Evolutionary conservation across 2,797 vertebrate species (phyloP), one percentile per base, ranked within the genome.

Genomic region (Helicolenus hilgendorfi): DNA sequence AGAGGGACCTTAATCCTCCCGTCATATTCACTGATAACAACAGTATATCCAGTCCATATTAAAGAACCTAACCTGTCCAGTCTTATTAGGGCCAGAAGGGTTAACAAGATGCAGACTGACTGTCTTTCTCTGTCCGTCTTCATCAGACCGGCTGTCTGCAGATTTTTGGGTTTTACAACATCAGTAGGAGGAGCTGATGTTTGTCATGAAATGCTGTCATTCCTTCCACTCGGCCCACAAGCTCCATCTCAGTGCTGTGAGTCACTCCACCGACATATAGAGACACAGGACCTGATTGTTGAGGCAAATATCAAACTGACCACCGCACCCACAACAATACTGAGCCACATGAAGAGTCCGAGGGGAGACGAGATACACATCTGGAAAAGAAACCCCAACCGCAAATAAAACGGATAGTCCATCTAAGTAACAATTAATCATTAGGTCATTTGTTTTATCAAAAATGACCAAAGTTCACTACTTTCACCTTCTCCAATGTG

Each of bases 211-310:
- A 53, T 29, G 59, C 56, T 10, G 63, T 90, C 94, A 94, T 93
- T 96, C 91, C 91, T 96, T 95, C 95, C 94, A 96, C 65, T 86
- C 90, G 29, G 78, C 91, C 94, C 94, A 92, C 95, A 75, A 87
- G 9, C 58, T 78, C 83, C 75, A 88, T 11, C 58, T 78, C 83
- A 75, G 71, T 0, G 29, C 85, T 41, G 67, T 92, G 94, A 96
- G 82, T 95, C 95, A 93, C 88, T 79, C 92, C 85, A 84, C 88
- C 80, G 73, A 93, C 93, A 79, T 71, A 63, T 29, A 68, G 81
- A 87, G 45, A 53, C 93, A 97, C 93, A 97, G 95, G 91, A 94
- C 89, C 63, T 13, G 64, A 92, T 92, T 96, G 89, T 96, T 89
- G 89, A 68, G 83, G 76, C 67, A 84, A 95, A 93, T 85, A 86